Percentiles rank a stretch among this genome's conserved stretches.
Conservation (phyloP, 2,888 invertebrate species). For the Cartodere bifasciata region DNA sequence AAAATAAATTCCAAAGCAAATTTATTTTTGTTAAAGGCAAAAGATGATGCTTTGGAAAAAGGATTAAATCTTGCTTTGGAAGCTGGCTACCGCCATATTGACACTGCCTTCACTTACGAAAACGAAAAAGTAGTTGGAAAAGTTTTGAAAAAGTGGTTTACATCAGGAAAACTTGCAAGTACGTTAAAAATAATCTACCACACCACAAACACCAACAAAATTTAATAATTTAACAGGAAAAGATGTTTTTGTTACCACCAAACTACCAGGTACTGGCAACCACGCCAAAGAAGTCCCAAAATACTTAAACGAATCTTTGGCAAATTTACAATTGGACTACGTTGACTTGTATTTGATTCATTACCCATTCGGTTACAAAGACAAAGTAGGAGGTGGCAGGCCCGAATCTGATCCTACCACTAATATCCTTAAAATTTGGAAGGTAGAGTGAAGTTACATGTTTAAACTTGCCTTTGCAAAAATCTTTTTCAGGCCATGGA, state of each 20-base stretch:
- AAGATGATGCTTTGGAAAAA: constrained; percentile 50
- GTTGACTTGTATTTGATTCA: constrained; percentile 76
- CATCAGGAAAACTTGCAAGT: constrained; percentile 41
- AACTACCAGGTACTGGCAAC: constrained; percentile 55
- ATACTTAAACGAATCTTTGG: constrained; percentile 52
- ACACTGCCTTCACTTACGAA: constrained; percentile 64
- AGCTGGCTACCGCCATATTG: constrained; percentile 73
- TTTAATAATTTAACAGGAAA: constrained; percentile 38
- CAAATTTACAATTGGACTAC: constrained; percentile 63
- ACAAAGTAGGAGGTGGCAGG: constrained; percentile 51
- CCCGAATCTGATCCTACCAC: constrained; percentile 49
- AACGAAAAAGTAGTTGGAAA: constrained; percentile 67
- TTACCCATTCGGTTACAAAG: constrained; percentile 55
- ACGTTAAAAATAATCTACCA: constrained; percentile 10
- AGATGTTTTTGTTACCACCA: constrained; percentile 73
- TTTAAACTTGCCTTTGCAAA: too few species aligned
- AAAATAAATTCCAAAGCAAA: too few species aligned
- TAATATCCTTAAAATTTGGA: constrained; percentile 65
- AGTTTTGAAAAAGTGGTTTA: constrained; percentile 58
- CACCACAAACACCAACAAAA: not conserved
- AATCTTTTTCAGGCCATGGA: constrained; percentile 48
- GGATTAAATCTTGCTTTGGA: constrained; percentile 60
- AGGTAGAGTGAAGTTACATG: too few species aligned
- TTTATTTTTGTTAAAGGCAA: constrained; percentile 39
- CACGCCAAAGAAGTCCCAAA: constrained; percentile 50